Evolutionary conservation across 2,797 vertebrate genomes (phyloP), one percentile per base, ranked within the genome.

Genomic region (Hypotaenidia okinawae): DNA sequence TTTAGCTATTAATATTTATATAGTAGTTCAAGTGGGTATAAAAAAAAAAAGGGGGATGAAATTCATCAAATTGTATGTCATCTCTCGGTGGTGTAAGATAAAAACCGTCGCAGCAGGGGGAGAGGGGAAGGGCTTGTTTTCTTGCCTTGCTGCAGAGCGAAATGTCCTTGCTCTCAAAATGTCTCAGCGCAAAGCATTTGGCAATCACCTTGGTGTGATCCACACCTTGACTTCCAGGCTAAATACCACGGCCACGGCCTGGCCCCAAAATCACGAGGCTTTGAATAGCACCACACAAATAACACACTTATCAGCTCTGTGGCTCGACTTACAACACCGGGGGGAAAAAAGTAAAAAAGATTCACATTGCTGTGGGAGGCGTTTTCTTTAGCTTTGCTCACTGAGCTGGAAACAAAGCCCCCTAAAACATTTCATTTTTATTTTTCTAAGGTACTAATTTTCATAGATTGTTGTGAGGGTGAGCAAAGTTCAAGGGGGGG

Each of bases 1-100:
- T 98, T 98, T 98, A 98, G 97, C 97, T 98, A 98, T 98, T 98
- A 98, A 98, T 98, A 98, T 98, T 98, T 98, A 98, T 98, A 97
- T 98, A 98, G 97, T 98, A 97, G 97, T 98, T 98, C 97, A 97
- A 98, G 96, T 95, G 97, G 97, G 96, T 97, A 96, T 96, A 97
- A 96, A 97, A 98, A 97, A 97, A 93, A 97, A 94, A 37, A 47
- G 11, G 17, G 32, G 64, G 77, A 95, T 96, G 62, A 98, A 98
- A 97, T 97, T 97, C 97, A 98, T 97, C 96, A 97, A 98, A 97
- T 98, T 97, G 94, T 97, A 96, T 97, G 96, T 98, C 97, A 97
- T 96, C 96, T 97, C 96, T 87, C 89, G 92, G 96, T 97, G 93
- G 97, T 97, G 96, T 97, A 96, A 97, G 97, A 96, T 96, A 95